phyloP scores from a whole-genome alignment of 2,888 invertebrate species.

The Hypercompe scribonia region DNA sequence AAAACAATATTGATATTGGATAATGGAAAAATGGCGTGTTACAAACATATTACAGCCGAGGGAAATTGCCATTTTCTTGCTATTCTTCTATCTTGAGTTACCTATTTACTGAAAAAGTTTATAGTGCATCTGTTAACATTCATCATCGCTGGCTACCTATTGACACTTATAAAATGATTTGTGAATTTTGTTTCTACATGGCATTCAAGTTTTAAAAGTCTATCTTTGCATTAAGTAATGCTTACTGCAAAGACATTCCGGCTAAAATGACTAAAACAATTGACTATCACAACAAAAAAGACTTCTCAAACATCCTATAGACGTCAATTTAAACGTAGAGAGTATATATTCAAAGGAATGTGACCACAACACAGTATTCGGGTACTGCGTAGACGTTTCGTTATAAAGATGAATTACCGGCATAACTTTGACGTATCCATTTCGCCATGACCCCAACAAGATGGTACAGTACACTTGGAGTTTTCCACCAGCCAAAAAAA shows the following conservation, averaged over 20 bases:
- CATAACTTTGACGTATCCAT: neutral
- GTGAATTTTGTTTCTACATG: neutral
- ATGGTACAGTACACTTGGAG: neutral
- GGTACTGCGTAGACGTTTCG: neutral
- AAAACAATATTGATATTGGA: conserved; percentile 84
- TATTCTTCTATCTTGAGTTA: conserved; percentile 71
- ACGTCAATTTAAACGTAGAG: neutral
- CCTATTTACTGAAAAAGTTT: conserved; percentile 62
- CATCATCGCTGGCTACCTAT: conserved; percentile 20
- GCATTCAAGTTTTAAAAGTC: neutral
- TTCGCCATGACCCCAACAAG: neutral
- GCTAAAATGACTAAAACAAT: too few species aligned
- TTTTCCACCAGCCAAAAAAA: neutral
- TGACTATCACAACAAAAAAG: too few species aligned
- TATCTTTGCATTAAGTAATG: neutral
- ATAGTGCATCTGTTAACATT: conserved; percentile 49
- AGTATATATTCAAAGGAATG: neutral
- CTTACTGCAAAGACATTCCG: neutral
- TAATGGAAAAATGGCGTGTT: conserved; percentile 85
- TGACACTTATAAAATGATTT: conserved; percentile 14
- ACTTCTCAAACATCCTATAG: neutral
- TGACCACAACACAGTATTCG: neutral
- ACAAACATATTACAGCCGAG: conserved; percentile 74
- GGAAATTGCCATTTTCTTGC: conserved; percentile 81
- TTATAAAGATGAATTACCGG: neutral